Base-by-base conservation (phyloP, 1,140 invertebrate genomes). In the Hylyphantes graminicola region DNA sequence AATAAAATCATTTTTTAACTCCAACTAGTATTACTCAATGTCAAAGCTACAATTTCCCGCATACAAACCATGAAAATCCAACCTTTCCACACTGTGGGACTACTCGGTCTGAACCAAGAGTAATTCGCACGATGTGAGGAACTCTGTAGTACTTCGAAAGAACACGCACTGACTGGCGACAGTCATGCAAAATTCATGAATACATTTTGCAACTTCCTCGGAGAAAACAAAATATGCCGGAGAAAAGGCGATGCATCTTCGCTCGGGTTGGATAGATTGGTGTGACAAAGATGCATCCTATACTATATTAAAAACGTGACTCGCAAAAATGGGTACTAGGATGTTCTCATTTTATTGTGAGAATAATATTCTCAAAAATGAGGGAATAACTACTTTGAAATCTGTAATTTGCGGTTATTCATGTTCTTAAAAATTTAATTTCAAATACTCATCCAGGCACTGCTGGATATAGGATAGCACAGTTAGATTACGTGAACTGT, bases 141-240 rank as follows among this genome's bases (percentile, higher is more conserved):
- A 50, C 50, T 67, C 50, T 50, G 35, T 53, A 70, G 15, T 21
- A 54, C 57, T 78, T 67, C 48, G 51, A 78, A 68, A 78, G 76
- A 78, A 78, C 64, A 68, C 54, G 70, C 50, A 7, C 54, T 21
- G 13, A 21, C 61, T 11, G n/a, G 68, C 51, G 77, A 57, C 19
- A 11, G 48, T 72, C 79, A 81, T 81, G 68, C 68, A 81, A 81
- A 81, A 81, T 81, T 81, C 79, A 81, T 81, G 79, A 81, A 70
- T 64, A 17, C 53, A 73, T 73, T 81, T 81, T 81, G 79, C 79
- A 81, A 73, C 48, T 63, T 19, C 59, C 17, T 72, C 35, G 13
- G 59, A 63, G 68, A 64, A 73, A 81, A 64, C 57, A 81, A 81
- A 81, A 81, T 81, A 73, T 73, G 54, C 73, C 12, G 54, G 21